Percentiles rank a stretch among this genome's conserved stretches.
phyloP scores from a whole-genome alignment of 2,113 vertebrate genomes.

The Anhinga anhinga region DNA sequence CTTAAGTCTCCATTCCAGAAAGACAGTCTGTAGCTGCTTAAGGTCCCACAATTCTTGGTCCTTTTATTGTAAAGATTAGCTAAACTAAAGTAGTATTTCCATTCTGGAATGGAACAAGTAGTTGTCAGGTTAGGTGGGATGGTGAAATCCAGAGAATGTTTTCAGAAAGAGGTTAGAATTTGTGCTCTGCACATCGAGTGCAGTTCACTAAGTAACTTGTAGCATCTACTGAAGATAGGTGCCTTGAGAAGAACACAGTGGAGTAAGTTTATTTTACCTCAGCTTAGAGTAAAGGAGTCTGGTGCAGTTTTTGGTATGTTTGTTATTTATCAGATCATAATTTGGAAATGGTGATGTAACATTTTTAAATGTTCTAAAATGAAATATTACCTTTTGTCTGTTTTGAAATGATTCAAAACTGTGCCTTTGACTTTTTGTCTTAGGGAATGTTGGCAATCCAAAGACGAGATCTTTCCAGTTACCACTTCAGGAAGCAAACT shows the following conservation, averaged over 20 bases:
- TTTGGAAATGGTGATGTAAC: not conserved
- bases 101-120: not conserved
- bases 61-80: not conserved
- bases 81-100: not conserved
- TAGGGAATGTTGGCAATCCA: constrained; percentile 67
- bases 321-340: not conserved
- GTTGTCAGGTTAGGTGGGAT: not conserved
- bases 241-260: not conserved
- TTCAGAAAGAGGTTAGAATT: not conserved
- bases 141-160: not conserved
- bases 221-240: not conserved
- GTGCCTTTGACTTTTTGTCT: not conserved
- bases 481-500: constrained; percentile 58
- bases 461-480: constrained; percentile 59
- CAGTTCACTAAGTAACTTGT: not conserved
- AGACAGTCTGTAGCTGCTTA: not conserved
- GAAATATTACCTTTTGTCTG: not conserved
- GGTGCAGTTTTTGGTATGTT: not conserved
- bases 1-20: not conserved
- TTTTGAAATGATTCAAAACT: not conserved
- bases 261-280: not conserved
- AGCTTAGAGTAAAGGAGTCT: not conserved
- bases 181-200: not conserved
- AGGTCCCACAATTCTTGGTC: not conserved
- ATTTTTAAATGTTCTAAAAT: not conserved